Evolutionary conservation across 2,888 invertebrate genomes (phyloP).

Genomic region (Dryobota labecula): DNA sequence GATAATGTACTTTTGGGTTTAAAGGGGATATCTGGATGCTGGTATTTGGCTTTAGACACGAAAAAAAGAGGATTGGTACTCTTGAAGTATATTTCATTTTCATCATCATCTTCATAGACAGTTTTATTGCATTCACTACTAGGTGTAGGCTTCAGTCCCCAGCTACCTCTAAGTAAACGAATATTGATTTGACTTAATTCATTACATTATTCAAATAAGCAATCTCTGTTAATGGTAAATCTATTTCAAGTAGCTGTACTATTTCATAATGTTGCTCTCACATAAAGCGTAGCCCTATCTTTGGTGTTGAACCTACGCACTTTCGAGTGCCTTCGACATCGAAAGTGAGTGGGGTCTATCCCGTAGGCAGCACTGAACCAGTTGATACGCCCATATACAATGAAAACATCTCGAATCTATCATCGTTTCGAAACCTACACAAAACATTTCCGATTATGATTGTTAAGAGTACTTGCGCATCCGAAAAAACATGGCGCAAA

Average conservation of each 20-base stretch:
- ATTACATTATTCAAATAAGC: neutral
- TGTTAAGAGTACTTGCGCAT: conserved; percentile 14
- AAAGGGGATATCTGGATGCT: neutral
- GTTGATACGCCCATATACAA: conserved; percentile 55
- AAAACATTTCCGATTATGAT: conserved; percentile 44
- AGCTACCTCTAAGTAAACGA: neutral
- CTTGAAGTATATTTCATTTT: neutral
- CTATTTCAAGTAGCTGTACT: neutral
- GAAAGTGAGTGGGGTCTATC: conserved; percentile 51
- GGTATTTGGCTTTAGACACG: neutral
- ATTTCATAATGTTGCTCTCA: conserved; percentile 7
- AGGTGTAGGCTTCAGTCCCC: neutral
- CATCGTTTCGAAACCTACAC: conserved; percentile 52
- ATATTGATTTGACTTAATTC: neutral
- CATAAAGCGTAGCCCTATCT: conserved; percentile 13
- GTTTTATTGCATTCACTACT: neutral
- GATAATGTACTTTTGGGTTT: conserved; percentile 20
- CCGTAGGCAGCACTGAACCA: conserved; percentile 55
- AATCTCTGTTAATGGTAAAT: neutral
- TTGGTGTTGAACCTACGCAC: conserved; percentile 42
- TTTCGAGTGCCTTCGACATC: conserved; percentile 23
- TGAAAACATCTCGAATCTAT: conserved; percentile 48
- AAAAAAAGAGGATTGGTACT: neutral
- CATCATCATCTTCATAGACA: neutral
- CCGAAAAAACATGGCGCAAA: conserved; percentile 13